Evolutionary conservation across 2,797 vertebrate genomes (phyloP).

Genomic region (Gymnodraco acuticeps): DNA sequence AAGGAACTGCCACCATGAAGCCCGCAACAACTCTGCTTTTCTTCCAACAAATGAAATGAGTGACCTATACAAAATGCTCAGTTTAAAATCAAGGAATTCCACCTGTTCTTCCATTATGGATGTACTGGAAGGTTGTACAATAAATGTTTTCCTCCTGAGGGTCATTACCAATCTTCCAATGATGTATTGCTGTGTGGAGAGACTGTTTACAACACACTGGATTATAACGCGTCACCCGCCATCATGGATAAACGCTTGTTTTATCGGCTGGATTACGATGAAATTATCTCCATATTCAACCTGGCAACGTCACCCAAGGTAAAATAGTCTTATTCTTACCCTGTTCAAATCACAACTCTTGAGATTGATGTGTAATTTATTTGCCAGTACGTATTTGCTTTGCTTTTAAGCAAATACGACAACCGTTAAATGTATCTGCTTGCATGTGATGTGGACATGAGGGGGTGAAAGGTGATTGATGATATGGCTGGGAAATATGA

Average conservation of each 20-base stretch:
- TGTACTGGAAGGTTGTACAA: not conserved
- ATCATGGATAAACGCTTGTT: not conserved
- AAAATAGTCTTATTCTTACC: not conserved
- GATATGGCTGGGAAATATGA: too few relatives aligned
- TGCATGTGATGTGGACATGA: not conserved
- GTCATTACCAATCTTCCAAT: not conserved
- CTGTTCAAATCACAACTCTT: not conserved
- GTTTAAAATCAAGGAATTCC: not conserved
- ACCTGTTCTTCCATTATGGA: not conserved
- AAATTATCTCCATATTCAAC: not conserved
- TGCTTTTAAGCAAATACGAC: too few relatives aligned
- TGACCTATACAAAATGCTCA: not conserved
- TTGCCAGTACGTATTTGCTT: not conserved
- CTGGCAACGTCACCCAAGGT: not conserved
- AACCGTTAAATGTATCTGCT: not conserved
- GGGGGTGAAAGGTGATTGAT: not conserved
- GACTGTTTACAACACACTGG: not conserved
- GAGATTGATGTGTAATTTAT: not conserved
- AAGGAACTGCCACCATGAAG: not conserved
- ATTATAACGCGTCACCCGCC: not conserved
- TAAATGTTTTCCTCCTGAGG: not conserved
- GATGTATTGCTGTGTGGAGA: not conserved
- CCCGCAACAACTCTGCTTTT: not conserved
- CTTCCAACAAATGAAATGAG: not conserved
- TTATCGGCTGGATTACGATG: not conserved